phyloP scores from a whole-genome alignment of 2,888 invertebrate genomes.

The Nephrotoma flavescens region DNA sequence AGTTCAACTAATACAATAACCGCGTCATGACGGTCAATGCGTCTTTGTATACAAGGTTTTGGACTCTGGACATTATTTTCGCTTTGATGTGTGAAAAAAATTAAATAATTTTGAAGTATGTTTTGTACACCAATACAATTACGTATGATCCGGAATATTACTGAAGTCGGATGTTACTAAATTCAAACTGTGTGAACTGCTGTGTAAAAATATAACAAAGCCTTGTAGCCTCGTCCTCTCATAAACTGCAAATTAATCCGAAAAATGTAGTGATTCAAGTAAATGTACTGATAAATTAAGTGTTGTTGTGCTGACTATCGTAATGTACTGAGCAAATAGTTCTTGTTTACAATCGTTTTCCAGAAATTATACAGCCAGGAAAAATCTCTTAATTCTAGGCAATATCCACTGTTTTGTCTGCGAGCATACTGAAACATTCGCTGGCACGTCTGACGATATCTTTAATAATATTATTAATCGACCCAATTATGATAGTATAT shows the following conservation, averaged over 20 bases:
- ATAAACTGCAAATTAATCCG: too few relatives aligned
- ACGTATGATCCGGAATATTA: neutral
- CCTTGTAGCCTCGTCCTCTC: too few relatives aligned
- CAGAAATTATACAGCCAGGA: neutral
- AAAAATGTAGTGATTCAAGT: too few relatives aligned
- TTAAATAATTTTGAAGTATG: neutral
- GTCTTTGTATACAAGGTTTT: neutral
- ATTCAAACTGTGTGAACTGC: neutral
- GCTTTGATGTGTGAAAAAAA: neutral
- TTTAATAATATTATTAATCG: too few relatives aligned
- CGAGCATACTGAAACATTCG: neutral
- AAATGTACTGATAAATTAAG: neutral
- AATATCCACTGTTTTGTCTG: neutral
- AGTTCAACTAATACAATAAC: neutral
- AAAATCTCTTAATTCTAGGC: neutral
- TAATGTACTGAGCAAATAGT: neutral
- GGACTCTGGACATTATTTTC: neutral
- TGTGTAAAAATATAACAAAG: neutral
- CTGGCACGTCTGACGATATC: neutral
- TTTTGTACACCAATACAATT: neutral
- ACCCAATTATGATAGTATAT: too few relatives aligned
- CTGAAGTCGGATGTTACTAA: neutral
- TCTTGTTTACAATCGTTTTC: neutral
- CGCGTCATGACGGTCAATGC: neutral
- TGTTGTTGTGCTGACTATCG: neutral